phyloP scores from a whole-genome alignment of 2,888 invertebrate genomes.

The Torymus auratus region DNA sequence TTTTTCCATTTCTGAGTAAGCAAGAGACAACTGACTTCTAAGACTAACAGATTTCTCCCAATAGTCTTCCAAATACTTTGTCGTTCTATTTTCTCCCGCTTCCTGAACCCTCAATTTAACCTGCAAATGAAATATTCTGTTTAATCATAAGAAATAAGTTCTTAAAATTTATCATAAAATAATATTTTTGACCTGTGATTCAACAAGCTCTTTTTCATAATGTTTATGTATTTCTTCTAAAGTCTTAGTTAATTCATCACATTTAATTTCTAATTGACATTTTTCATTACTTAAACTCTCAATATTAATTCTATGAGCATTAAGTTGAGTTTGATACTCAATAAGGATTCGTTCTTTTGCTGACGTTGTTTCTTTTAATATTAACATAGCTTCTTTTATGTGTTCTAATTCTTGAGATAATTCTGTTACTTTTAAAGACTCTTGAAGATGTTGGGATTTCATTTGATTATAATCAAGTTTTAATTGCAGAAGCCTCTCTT shows the following conservation, averaged over 20 bases:
- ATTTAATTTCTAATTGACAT: constrained; percentile 55
- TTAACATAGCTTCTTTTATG: constrained; percentile 61
- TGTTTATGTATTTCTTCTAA: constrained; percentile 54
- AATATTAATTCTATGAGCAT: constrained; percentile 60
- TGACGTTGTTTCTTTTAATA: constrained; percentile 60
- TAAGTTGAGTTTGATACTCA: constrained; percentile 61
- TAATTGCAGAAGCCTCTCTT: constrained; percentile 60
- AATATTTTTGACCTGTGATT: constrained; percentile 46
- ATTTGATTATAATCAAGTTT: constrained; percentile 64
- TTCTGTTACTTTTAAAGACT: constrained; percentile 59
- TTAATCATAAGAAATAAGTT: neutral
- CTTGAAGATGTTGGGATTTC: constrained; percentile 60
- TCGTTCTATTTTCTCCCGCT: constrained; percentile 60
- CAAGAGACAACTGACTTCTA: constrained; percentile 62
- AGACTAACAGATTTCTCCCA: constrained; percentile 61
- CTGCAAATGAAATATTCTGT: constrained; percentile 45
- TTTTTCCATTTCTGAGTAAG: constrained; percentile 61
- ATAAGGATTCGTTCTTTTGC: constrained; percentile 61
- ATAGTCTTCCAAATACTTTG: constrained; percentile 62
- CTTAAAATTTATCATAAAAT: neutral
- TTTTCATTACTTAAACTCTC: constrained; percentile 58
- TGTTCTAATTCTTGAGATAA: constrained; percentile 63
- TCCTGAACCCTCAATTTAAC: constrained; percentile 60
- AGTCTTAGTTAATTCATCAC: constrained; percentile 51
- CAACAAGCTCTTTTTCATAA: constrained; percentile 60